Evolutionary conservation across 2,797 vertebrate genomes (phyloP).

Genomic region (Heliangelus exortis): DNA sequence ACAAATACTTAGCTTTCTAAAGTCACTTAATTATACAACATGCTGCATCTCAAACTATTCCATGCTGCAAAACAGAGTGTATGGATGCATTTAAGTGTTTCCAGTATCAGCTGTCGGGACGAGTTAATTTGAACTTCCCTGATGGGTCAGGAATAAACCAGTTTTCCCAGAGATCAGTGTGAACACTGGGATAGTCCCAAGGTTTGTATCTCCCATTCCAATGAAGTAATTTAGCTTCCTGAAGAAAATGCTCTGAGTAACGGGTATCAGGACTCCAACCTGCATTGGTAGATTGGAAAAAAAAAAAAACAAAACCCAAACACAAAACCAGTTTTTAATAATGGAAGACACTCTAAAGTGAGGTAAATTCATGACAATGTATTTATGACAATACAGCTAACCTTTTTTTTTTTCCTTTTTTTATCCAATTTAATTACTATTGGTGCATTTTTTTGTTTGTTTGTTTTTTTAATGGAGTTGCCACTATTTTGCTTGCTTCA

Average conservation of each 20-base stretch:
- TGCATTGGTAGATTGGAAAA: conserved; percentile 42
- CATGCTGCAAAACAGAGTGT: neutral
- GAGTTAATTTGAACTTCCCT: conserved; percentile 85
- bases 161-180: conserved; percentile 91
- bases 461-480: neutral
- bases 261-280: conserved; percentile 92
- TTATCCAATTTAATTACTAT: neutral
- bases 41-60: neutral
- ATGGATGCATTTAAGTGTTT: neutral
- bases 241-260: conserved; percentile 87
- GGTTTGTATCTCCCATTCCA: conserved; percentile 98
- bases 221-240: conserved; percentile 91
- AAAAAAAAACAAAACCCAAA: neutral
- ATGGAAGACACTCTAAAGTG: neutral
- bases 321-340: neutral
- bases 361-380: neutral
- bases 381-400: neutral
- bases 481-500: neutral
- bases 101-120: conserved; percentile 73
- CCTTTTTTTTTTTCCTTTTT: neutral
- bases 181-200: conserved; percentile 90
- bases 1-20: neutral
- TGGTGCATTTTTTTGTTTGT: no score
- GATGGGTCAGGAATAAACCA: conserved; percentile 97
- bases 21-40: neutral